Percentiles rank a stretch among this genome's conserved stretches.
These are phyloP conservation scores for Cyrtodaria siliqua DNA, from an alignment of 2,888 invertebrate genomes.

Conservation along the genomic window DNA sequence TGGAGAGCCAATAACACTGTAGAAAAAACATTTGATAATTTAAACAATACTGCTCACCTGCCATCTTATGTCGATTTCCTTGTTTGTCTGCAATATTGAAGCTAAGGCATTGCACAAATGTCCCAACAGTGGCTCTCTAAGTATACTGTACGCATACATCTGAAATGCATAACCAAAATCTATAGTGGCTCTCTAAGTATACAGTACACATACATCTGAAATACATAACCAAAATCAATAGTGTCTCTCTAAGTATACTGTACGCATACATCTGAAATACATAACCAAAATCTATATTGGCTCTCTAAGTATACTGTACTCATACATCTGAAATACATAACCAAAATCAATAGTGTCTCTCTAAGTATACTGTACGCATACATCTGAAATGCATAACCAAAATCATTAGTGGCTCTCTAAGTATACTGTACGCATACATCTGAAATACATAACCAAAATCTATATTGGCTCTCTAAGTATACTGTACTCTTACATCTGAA, in stretches of 20 bases:
- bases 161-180: no score
- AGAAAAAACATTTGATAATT: not conserved
- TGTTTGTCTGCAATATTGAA: slow-evolving; percentile 63
- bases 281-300: no score
- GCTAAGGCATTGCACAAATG: slow-evolving; percentile 90
- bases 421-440: no score
- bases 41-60: slow-evolving; percentile 64
- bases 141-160: slow-evolving; percentile 94
- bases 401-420: no score
- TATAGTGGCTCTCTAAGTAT: no score
- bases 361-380: slow-evolving; percentile 95
- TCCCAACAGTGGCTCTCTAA: slow-evolving; percentile 90
- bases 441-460: no score
- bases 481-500: slow-evolving; percentile 94
- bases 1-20: no score
- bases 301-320: no score
- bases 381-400: slow-evolving; percentile 90
- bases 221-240: no score
- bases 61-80: slow-evolving; percentile 71
- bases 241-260: slow-evolving; percentile 91
- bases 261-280: slow-evolving; percentile 93
- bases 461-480: slow-evolving; percentile 91
- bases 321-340: no score
- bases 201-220: no score
- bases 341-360: slow-evolving; percentile 89